Percentiles rank a stretch among this genome's conserved stretches.
These are phyloP conservation scores for Copidosoma aretas DNA, from an alignment of 2,888 invertebrate species.

Conservation along the genomic window DNA sequence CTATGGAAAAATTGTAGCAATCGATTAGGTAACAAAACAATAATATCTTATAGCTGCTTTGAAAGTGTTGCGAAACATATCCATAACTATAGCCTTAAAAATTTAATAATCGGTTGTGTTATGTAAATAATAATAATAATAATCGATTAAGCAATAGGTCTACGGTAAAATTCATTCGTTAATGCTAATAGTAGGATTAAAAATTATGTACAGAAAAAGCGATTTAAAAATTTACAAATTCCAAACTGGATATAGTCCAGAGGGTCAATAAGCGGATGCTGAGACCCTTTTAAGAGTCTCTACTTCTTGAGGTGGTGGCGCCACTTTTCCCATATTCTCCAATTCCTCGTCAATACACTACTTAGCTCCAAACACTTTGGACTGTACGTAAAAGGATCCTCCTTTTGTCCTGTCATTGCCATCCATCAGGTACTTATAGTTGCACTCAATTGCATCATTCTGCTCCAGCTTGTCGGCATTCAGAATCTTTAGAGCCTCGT, in stretches of 20 bases:
- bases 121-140: no score
- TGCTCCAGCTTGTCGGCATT: constrained; percentile 77
- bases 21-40: no score
- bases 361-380: constrained; percentile 93
- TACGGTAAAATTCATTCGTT: constrained; percentile 36
- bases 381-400: constrained; percentile 96
- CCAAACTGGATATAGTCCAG: constrained; percentile 39
- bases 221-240: constrained; percentile 40
- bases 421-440: constrained; percentile 85
- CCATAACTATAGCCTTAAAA: no score
- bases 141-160: constrained; percentile 15
- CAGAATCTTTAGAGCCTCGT: constrained; percentile 96
- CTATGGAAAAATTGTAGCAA: no score
- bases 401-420: constrained; percentile 92
- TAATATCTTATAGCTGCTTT: no score
- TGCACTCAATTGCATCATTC: constrained; percentile 73
- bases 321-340: constrained; percentile 43
- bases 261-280: constrained; percentile 31
- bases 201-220: constrained; percentile 45
- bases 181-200: constrained; percentile 31
- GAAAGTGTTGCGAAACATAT: no score
- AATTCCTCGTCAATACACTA: constrained; percentile 85
- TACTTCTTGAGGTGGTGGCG: constrained; percentile 26
- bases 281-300: constrained; percentile 26
- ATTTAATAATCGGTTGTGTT: no score